A percentile compares a stretch with the other conserved stretches of the same genome.
Conservation (phyloP, 2,113 vertebrate species). For the Saiga tatarica region DNA sequence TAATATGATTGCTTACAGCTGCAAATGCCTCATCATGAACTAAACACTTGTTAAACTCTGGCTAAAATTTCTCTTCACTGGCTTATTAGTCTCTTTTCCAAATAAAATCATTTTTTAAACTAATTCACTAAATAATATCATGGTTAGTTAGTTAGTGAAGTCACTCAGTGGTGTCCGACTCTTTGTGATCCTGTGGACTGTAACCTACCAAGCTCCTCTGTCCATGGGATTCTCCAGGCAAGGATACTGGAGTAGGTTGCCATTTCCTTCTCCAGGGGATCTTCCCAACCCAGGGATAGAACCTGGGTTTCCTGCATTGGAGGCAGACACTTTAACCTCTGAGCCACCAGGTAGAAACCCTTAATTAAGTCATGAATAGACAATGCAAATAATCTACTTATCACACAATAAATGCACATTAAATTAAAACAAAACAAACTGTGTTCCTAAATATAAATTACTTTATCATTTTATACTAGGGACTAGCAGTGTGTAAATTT, state of each 20-base stretch:
- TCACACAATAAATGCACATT: neutral
- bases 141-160: too few species aligned
- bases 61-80: constrained; percentile 21
- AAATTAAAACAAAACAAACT: neutral
- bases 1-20: constrained; percentile 58
- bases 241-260: too few species aligned
- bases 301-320: too few species aligned
- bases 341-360: neutral
- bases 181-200: too few species aligned
- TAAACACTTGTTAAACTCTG: constrained; percentile 40
- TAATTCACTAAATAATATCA: constrained; percentile 34
- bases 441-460: constrained; percentile 8
- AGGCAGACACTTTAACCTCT: too few species aligned
- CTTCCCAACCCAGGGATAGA: too few species aligned
- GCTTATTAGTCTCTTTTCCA: constrained; percentile 23
- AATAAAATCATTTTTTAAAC: neutral
- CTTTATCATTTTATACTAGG: constrained; percentile 22
- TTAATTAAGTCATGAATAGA: neutral
- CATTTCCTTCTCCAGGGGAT: too few species aligned
- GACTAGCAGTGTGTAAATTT: constrained; percentile 4
- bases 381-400: neutral
- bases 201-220: too few species aligned
- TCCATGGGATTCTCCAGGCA: too few species aligned
- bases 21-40: constrained; percentile 9
- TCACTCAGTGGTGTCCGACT: too few species aligned